A percentile compares a stretch with the other conserved stretches of the same genome.
phyloP scores from a whole-genome alignment of 2,888 invertebrate genomes.

The Hirtodrosophila duncani region DNA sequence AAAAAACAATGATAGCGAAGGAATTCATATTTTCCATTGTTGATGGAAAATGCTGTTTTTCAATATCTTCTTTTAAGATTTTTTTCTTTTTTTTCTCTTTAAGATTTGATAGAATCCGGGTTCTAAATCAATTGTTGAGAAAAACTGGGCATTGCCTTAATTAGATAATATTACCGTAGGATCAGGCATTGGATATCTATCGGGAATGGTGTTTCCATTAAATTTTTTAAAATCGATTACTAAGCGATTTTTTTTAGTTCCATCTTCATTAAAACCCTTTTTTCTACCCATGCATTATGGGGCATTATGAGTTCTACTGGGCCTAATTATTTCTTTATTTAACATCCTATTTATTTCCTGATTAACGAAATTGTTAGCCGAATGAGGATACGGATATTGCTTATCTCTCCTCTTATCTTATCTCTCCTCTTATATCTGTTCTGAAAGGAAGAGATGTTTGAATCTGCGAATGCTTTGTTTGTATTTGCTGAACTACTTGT shows the following conservation, averaged over 20 bases:
- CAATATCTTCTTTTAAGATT: background rate
- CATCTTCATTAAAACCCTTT: slow-evolving; percentile 1
- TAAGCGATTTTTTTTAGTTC: background rate
- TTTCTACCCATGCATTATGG: background rate
- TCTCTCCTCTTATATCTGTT: too few species aligned
- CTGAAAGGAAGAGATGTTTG: too few species aligned
- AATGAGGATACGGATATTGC: background rate
- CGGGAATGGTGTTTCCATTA: too few species aligned
- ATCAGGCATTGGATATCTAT: background rate
- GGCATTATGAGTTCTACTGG: background rate
- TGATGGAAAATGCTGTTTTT: background rate
- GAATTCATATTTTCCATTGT: background rate
- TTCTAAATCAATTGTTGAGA: background rate
- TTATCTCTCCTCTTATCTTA: too few species aligned
- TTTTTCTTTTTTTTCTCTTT: background rate
- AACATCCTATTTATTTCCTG: background rate
- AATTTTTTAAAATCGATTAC: background rate
- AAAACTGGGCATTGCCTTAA: background rate
- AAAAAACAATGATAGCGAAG: background rate
- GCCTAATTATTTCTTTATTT: background rate
- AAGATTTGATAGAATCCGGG: background rate
- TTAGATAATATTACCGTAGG: background rate
- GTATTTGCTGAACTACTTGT: too few species aligned
- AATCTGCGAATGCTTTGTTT: too few species aligned
- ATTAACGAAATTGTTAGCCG: background rate